A percentile compares a stretch with the other conserved stretches of the same genome.
These are phyloP conservation scores for Perdita meconis DNA, from an alignment of 2,888 invertebrate genomes.

Conservation along the genomic window DNA sequence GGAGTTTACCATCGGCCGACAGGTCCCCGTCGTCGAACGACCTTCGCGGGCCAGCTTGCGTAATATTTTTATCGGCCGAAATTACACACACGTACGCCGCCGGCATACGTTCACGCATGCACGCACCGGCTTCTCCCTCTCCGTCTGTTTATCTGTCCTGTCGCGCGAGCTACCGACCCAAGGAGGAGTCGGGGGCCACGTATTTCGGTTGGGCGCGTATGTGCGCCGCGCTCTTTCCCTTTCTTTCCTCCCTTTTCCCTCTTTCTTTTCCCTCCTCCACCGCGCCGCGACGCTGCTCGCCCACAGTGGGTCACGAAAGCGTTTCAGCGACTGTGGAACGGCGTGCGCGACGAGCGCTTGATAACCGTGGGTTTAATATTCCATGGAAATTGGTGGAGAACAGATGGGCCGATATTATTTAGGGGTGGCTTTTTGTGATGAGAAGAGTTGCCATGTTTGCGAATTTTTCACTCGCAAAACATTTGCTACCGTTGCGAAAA, in stretches of 20 bases:
- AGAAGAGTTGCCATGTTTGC: too few species aligned
- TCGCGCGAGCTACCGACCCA: conserved; percentile 12
- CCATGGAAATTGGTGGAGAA: too few species aligned
- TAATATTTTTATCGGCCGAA: conserved; percentile 83
- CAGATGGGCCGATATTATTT: too few species aligned
- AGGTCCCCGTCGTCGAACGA: conserved; percentile 68
- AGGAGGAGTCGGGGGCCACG: conserved; percentile 35
- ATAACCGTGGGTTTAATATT: too few species aligned
- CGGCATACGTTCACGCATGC: conserved; percentile 32
- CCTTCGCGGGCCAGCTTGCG: conserved; percentile 81
- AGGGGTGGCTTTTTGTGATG: too few species aligned
- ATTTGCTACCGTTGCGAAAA: too few species aligned
- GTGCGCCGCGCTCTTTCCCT: conserved; percentile 37
- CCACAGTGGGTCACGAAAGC: conserved; percentile 26
- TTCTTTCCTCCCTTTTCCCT: background rate
- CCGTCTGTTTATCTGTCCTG: conserved; percentile 1
- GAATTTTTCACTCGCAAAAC: too few species aligned
- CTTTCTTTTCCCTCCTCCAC: background rate
- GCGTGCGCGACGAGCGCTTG: too few species aligned
- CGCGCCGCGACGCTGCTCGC: conserved; percentile 19
- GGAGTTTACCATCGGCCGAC: conserved; percentile 45
- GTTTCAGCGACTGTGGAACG: background rate
- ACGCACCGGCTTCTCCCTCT: background rate
- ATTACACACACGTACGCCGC: conserved; percentile 68
- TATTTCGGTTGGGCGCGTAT: conserved; percentile 53